Evolutionary conservation across 1,140 invertebrate species (phyloP), one percentile per base, ranked within the genome.

Genomic region (Papilio xuthus): DNA sequence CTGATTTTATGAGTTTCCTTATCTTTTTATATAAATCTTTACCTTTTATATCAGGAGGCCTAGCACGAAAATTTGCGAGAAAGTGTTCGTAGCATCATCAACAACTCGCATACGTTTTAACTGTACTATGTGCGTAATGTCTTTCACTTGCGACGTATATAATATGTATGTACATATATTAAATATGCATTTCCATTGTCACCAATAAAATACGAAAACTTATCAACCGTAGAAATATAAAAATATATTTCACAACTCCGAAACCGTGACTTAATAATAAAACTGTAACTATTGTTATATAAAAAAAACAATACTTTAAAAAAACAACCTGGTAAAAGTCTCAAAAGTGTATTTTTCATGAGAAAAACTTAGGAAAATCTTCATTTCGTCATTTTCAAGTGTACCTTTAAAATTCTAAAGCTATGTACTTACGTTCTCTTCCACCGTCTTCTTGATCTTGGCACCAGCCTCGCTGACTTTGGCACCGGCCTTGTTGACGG

Each of bases 401-500:
- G 4, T 13, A 47, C 12, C 8, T 47, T 2, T 10, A 47, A 47
- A 13, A 47, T 18, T 10, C 8, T 47, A 50, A 74, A 32, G 23
- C 74, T 80, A 78, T 13, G 72, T 88, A 96, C 97, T 97, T 94
- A 99, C 98, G 94, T 98, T 99, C 95, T 99, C 98, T 94, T 99
- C 98, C 78, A 99, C 98, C 85, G 97, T 97, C 93, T 98, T 97
- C 95, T 99, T 99, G 85, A 99, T 97, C 94, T 99, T 98, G 84
- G 96, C 98, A 73, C 97, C 97, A 82, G 97, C 97, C 95, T 98
- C 98, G 94, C 97, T 98, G 71, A 98, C 97, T 94, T 99, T 98
- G 82, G 96, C 98, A 26, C 97, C 97, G 77, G 97, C 97, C 95
- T 98, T 98, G 92, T 97, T 98, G 44, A 98, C 97, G 82, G 97